These are phyloP conservation scores for Dorcus parallelipipedus DNA, from an alignment of 2,888 invertebrate genomes.

Conservation along the genomic window DNA sequence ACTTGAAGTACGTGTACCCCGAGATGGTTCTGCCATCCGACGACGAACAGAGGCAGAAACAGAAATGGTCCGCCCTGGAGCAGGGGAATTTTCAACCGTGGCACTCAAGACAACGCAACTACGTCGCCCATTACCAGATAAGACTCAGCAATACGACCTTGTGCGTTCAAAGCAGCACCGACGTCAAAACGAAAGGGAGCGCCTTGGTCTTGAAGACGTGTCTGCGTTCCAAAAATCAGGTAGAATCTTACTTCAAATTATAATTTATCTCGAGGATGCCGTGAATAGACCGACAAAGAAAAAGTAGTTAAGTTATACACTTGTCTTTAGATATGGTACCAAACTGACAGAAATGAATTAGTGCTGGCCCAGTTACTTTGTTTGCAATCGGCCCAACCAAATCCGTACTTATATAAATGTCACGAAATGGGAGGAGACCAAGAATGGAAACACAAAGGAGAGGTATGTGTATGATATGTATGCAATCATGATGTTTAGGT, in stretches of 20 bases:
- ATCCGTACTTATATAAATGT: constrained; percentile 81
- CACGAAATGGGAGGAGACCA: constrained; percentile 90
- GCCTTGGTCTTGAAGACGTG: constrained; percentile 70
- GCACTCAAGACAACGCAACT: constrained; percentile 77
- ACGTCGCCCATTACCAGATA: constrained; percentile 69
- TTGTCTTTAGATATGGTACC: constrained; percentile 70
- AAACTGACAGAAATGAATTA: constrained; percentile 79
- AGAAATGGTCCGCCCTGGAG: constrained; percentile 60
- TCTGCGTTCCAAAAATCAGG: constrained; percentile 68
- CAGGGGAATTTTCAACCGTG: constrained; percentile 73
- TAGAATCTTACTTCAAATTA: constrained; percentile 33
- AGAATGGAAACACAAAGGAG: constrained; percentile 82
- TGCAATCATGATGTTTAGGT: not conserved
- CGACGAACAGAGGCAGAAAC: constrained; percentile 53
- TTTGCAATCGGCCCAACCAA: constrained; percentile 67
- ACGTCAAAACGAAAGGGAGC: constrained; percentile 74
- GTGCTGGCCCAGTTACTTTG: constrained; percentile 81
- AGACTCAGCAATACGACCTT: constrained; percentile 67
- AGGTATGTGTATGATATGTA: constrained; percentile 53
- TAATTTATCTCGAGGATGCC: no score
- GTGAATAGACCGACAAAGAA: no score
- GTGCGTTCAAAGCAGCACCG: constrained; percentile 77
- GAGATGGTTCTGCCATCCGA: constrained; percentile 68
- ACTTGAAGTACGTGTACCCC: constrained; percentile 79
- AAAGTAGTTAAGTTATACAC: not conserved